A percentile compares a stretch with the other conserved stretches of the same genome.
These are phyloP conservation scores for Arrhopalites spinosus DNA, from an alignment of 2,888 invertebrate species.

Conservation along the genomic window DNA sequence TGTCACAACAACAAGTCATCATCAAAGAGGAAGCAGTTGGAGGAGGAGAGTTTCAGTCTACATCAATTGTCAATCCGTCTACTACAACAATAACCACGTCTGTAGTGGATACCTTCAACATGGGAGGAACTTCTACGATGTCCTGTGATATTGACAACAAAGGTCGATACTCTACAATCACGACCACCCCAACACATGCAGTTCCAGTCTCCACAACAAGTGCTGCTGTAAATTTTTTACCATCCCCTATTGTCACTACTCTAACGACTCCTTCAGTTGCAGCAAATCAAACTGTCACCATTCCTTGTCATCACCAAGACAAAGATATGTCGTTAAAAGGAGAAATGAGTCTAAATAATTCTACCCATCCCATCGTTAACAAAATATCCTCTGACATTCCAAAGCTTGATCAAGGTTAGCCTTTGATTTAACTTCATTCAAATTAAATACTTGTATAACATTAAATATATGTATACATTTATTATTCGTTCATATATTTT, in stretches of 20 bases:
- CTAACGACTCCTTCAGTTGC: neutral
- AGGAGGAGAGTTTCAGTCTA: neutral
- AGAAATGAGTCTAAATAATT: conserved; percentile 3
- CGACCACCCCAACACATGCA: neutral
- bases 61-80: neutral
- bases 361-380: conserved; percentile 1
- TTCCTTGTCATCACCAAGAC: neutral
- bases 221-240: neutral
- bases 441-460: too few relatives aligned
- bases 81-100: neutral
- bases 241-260: neutral
- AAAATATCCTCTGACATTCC: conserved; percentile 38
- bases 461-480: too few relatives aligned
- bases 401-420: conserved; percentile 43
- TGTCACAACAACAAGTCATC: conserved; percentile 31
- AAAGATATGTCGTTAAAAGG: conserved; percentile 2
- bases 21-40: conserved; percentile 15
- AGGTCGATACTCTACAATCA: neutral
- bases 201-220: neutral
- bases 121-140: conserved; percentile 8
- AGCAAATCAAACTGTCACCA: neutral
- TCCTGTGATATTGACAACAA: conserved; percentile 35
- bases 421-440: neutral
- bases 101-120: neutral
- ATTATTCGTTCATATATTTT: too few relatives aligned